Evolutionary conservation across 2,113 vertebrate genomes (phyloP), one percentile per base, ranked within the genome.

Genomic region (Glaucidium brasilianum): DNA sequence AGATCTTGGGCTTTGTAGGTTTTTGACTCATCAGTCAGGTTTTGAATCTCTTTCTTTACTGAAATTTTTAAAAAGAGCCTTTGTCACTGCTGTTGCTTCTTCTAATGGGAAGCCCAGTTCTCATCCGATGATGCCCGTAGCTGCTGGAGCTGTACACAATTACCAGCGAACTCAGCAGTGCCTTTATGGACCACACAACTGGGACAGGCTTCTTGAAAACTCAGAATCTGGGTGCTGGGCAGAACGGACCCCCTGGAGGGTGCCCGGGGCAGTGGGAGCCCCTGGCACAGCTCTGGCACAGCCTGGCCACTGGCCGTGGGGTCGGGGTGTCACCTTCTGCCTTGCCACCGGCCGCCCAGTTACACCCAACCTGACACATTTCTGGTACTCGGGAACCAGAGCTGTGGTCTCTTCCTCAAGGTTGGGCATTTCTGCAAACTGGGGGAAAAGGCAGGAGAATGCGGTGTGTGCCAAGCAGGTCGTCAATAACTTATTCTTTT

Each of bases 301-400:
- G 62, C 64, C 14, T 4, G 0, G 27, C 32, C 22, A 7, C 32
- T 3, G 1, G 23, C 29, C 17, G 6, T 23, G 29, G 39, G 18
- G 1, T 3, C 6, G 7, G 15, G 5, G 19, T 19, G 47, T 26
- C 86, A 30, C 66, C 26, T 56, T 34, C 75, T 27, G 56, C 77
- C 52, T 11, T 1, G 4, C 55, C 29, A 11, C 37, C 1, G 0
- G n/a, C 43, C 7, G 4, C 52, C 45, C 43, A 5, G 6, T 12
- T 9, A 5, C 47, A 6, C 35, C 59, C 1, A 1, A 1, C 12
- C 32, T 2, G 8, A 4, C 6, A 19, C 12, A 3, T 3, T 59
- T 30, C 17, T 17, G 49, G 27, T 3, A 0, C 35, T 11, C 3
- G 2, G 34, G 21, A 60, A 22, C 43, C 32, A 32, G 10, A 16